These are phyloP conservation scores for Drosophila putrida DNA, from an alignment of 2,888 invertebrate species.

Conservation along the genomic window DNA sequence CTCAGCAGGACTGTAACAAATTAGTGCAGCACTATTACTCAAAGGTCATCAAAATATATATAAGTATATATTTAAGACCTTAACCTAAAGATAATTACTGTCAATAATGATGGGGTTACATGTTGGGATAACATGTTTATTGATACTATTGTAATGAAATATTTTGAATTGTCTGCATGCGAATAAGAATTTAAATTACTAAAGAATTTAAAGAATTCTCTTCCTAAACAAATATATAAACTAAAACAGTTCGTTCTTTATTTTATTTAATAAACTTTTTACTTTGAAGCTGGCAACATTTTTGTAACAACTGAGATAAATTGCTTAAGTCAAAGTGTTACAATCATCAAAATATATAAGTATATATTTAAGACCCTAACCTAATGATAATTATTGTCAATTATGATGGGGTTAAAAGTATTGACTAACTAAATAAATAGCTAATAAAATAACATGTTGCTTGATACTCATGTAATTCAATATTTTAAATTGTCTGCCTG, in stretches of 20 bases:
- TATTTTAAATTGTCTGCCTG: too few relatives aligned
- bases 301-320: constrained; percentile 1
- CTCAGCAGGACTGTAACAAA: constrained; percentile 18
- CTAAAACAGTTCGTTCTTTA: not conserved
- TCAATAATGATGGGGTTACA: not conserved
- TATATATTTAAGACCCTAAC: too few relatives aligned
- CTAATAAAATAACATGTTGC: too few relatives aligned
- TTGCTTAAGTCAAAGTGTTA: constrained; percentile 17
- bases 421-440: too few relatives aligned
- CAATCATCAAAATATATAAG: too few relatives aligned
- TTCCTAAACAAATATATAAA: too few relatives aligned
- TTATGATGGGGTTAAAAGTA: too few relatives aligned
- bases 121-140: too few relatives aligned
- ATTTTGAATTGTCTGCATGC: not conserved
- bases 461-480: too few relatives aligned
- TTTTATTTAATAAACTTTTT: not conserved
- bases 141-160: not conserved
- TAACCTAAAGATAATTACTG: constrained; percentile 5
- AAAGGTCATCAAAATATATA: constrained; percentile 22
- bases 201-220: too few relatives aligned
- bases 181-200: too few relatives aligned
- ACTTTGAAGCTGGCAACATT: constrained; percentile 1
- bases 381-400: too few relatives aligned
- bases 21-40: not conserved
- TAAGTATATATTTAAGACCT: constrained; percentile 4